Evolutionary conservation across 2,113 vertebrate species (phyloP).

Genomic region (Lophotis ruficrista): DNA sequence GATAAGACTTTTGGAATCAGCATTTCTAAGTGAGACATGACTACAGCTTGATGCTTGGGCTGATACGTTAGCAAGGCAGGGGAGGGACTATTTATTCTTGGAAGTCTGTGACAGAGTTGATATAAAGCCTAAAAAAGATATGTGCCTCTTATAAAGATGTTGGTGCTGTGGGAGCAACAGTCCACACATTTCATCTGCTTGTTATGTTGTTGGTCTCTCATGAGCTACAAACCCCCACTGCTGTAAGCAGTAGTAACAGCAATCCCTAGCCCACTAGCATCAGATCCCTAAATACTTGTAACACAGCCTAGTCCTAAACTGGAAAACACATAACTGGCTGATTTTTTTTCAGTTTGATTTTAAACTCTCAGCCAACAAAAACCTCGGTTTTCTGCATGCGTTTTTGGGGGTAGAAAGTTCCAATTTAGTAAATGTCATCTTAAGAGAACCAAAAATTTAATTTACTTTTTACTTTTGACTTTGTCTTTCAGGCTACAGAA

Average conservation of each 20-base stretch:
- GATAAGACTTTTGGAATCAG: not conserved
- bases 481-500: not conserved
- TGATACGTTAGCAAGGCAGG: slow-evolving; percentile 30
- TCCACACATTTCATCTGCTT: slow-evolving; percentile 58
- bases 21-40: not conserved
- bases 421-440: not conserved
- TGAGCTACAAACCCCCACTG: slow-evolving; percentile 9
- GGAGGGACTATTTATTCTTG: slow-evolving; percentile 29
- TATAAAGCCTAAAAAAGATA: slow-evolving; percentile 38
- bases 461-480: not conserved
- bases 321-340: not conserved
- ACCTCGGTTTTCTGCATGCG: rapidly evolving
- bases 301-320: not conserved
- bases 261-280: not conserved
- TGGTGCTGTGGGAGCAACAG: slow-evolving; percentile 37
- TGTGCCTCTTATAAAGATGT: slow-evolving; percentile 44
- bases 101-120: slow-evolving; percentile 26
- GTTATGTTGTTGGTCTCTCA: slow-evolving; percentile 33
- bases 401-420: not conserved
- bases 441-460: not conserved
- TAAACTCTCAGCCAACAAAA: not conserved
- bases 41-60: slow-evolving; percentile 1
- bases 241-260: slow-evolving; percentile 43
- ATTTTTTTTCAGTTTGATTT: not conserved
- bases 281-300: not conserved